Percentiles rank a stretch among this genome's conserved stretches.
Evolutionary conservation across 2,113 vertebrate species (phyloP).

Genomic region (Bostrychus sinensis): DNA sequence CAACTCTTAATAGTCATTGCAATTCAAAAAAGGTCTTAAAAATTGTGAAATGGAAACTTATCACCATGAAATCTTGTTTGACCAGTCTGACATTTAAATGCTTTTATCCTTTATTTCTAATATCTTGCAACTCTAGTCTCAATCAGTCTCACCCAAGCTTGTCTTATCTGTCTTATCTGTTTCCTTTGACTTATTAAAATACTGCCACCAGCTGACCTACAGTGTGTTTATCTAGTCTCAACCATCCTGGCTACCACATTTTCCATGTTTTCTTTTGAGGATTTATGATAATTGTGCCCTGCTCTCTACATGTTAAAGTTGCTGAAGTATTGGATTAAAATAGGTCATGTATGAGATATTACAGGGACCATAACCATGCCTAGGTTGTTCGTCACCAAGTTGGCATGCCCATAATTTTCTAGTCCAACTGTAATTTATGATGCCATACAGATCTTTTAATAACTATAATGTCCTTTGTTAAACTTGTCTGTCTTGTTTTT

Average conservation of each 20-base stretch:
- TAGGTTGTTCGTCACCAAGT: too few species aligned
- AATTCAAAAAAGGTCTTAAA: too few species aligned
- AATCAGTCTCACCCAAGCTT: neutral
- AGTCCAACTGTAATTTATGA: too few species aligned
- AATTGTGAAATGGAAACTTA: neutral
- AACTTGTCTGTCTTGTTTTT: neutral
- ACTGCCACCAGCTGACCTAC: neutral
- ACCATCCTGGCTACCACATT: constrained; percentile 10
- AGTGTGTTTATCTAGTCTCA: constrained; percentile 14
- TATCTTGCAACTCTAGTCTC: too few species aligned
- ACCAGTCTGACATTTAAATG: neutral
- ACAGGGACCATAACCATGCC: too few species aligned
- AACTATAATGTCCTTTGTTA: too few species aligned
- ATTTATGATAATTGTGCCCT: constrained; percentile 12
- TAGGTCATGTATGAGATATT: too few species aligned
- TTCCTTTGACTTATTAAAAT: neutral
- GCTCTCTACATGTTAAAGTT: neutral
- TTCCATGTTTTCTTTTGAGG: constrained; percentile 29
- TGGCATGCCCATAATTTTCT: too few species aligned
- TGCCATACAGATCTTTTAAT: too few species aligned
- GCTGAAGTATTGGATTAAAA: too few species aligned
- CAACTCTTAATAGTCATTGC: too few species aligned
- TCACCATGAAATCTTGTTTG: neutral
- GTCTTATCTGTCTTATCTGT: neutral
- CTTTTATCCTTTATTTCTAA: too few species aligned